These are phyloP conservation scores for Hoplias malabaricus DNA, from an alignment of 2,113 vertebrate species.

Conservation along the genomic window DNA sequence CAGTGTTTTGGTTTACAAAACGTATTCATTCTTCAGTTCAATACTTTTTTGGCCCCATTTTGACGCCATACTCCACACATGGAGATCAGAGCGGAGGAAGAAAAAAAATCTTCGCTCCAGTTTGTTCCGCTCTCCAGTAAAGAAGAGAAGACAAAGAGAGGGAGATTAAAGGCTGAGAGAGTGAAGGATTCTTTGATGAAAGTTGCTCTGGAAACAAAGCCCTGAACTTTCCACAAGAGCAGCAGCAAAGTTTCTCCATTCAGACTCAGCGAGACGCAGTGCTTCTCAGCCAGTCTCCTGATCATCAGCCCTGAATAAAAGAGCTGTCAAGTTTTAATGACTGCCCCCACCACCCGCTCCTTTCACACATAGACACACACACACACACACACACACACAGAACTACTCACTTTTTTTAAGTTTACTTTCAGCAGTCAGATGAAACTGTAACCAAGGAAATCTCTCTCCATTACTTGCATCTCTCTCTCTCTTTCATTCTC, in stretches of 20 bases:
- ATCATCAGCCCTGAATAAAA: not conserved
- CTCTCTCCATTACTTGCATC: no score
- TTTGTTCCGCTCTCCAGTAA: not conserved
- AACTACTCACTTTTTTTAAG: no score
- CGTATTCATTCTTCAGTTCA: no score
- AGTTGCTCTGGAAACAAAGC: not conserved
- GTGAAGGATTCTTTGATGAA: not conserved
- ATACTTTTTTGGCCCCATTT: no score
- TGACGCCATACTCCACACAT: no score
- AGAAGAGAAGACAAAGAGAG: not conserved
- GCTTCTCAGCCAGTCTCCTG: not conserved
- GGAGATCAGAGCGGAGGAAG: not conserved
- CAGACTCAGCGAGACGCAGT: not conserved
- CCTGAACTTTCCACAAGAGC: not conserved
- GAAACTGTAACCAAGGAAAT: no score
- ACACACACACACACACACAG: slow-evolving; percentile 10
- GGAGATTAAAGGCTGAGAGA: not conserved
- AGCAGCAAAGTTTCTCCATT: not conserved
- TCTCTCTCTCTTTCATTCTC: no score
- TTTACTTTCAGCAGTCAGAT: no score
- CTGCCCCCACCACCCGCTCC: not conserved
- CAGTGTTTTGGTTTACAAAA: no score
- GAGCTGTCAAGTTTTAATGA: not conserved
- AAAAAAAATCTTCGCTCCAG: not conserved
- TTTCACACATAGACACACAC: slow-evolving; percentile 14